Evolutionary conservation across 2,113 vertebrate species (phyloP), one percentile per base, ranked within the genome.

Genomic region (Pelusios castaneus): DNA sequence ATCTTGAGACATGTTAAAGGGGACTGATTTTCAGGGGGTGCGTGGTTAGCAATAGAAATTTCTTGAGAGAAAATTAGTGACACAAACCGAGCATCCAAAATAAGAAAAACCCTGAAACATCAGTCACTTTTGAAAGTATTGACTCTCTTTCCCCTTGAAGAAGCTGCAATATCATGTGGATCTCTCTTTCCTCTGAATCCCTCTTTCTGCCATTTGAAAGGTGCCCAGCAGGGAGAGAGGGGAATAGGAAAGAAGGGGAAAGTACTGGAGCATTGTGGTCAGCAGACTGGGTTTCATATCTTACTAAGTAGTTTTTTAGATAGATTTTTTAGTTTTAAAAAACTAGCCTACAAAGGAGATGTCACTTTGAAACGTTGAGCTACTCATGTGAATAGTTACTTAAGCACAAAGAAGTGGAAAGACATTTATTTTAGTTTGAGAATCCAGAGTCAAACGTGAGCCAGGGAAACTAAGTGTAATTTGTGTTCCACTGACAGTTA

Each of bases 371-470:
- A 94, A 89, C 84, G 88, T 21, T 45, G 47, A 93, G 21, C 81
- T 90, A 90, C 77, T 94, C 51, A 88, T 13, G 16, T 78, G 51
- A 93, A 87, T 31, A 1, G 2, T 41, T 89, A 88, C 54, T 84
- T 84, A 54, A 75, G 58, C 87, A 89, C 79, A 85, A 89, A 84
- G n/a, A 19, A 85, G 34, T 56, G 2, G 38, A 60, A 96, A 83
- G 55, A 52, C 1, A 58, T 83, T 91, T 90, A 67, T 93, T 94
- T 93, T 76, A 86, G 17, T 84, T 83, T 80, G 24, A 95, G 84
- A 94, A 94, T 67, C 92, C 80, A 60, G 87, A 94, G 47, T 43
- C 29, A 81, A 11, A 43, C 55, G 82, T 22, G 84, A 87, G 41
- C 13, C 95, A 92, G 47, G 88, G 90, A 92, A 93, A 12, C 19